Conservation (phyloP, 1,140 invertebrate species). For the Penaeus indicus region DNA sequence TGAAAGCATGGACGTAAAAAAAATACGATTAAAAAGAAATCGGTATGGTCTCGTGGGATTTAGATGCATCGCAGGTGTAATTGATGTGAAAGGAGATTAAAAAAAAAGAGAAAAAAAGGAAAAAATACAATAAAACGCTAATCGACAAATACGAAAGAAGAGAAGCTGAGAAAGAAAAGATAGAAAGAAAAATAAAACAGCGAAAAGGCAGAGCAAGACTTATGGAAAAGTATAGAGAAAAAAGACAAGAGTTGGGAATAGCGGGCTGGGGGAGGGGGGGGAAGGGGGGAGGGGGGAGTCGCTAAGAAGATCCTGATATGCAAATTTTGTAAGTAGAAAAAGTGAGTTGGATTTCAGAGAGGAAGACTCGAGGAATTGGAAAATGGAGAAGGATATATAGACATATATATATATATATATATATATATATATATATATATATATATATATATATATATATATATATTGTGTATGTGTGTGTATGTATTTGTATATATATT, state of each 20-base stretch:
- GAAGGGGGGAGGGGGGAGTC: not conserved
- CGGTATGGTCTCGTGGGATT: too few relatives aligned
- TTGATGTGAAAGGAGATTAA: too few relatives aligned
- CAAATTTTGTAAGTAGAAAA: not conserved
- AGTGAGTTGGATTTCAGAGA: not conserved
- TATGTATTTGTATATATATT: not conserved
- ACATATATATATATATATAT: conserved; percentile 8
- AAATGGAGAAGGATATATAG: not conserved
- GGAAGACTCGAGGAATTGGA: not conserved
- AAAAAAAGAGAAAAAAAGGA: too few relatives aligned
- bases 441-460: not conserved
- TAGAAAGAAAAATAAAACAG: not conserved
- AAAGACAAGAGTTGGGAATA: too few relatives aligned
- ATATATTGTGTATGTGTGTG: not conserved
- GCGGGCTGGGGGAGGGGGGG: not conserved
- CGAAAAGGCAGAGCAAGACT: too few relatives aligned
- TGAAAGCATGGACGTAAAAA: not conserved
- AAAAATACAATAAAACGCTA: too few relatives aligned
- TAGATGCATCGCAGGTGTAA: too few relatives aligned
- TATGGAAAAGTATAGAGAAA: too few relatives aligned
- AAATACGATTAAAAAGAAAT: too few relatives aligned
- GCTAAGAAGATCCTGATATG: not conserved
- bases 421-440: not conserved
- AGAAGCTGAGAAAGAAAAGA: not conserved
- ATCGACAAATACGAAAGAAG: too few relatives aligned